Evolutionary conservation across 2,113 vertebrate genomes (phyloP), one percentile per base, ranked within the genome.

Genomic region (Scartelaos histophorus): DNA sequence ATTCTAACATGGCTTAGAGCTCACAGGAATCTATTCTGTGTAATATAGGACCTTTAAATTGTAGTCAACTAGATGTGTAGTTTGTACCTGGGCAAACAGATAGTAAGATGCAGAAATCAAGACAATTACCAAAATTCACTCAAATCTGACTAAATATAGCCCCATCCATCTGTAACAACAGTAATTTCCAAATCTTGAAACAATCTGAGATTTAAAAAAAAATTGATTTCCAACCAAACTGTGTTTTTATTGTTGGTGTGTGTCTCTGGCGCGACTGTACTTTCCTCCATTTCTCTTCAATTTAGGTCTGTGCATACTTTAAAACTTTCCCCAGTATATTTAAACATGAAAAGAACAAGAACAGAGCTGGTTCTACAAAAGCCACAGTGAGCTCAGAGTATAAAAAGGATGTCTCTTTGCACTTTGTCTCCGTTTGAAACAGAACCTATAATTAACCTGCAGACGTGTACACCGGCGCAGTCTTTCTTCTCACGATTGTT

Each of bases 371-470:
- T 35, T 19, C 24, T 57, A 45, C 58, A 60, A 81, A 25, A 72
- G 53, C 45, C 58, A 21, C 38, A 7, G 6, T 12, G 9, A 0
- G 16, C 16, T 49, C 2, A 0, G 61, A 22, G 61, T 79, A 82
- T 65, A 51, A 73, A 10, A 80, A 80, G 29, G 68, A 74, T 71
- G 71, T 75, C 81, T 82, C 68, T 46, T 25, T 3, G 16, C 2
- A 6, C 53, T 79, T 62, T 35, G 53, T 54, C 51, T 76, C 66
- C 35, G 13, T 74, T 51, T 72, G 74, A 78, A 89, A 79, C 51
- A 84, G 54, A 24, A 35, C 73, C 35, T 80, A 70, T 81, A 86
- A 89, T 91, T 86, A 85, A 87, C 78, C 74, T 64, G 58, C 57
- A 72, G 66, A 69, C 22, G 56, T 21, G 17, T 45, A 66, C 11